Evolutionary conservation across 1,140 invertebrate genomes (phyloP).

Genomic region (Caenorhabditis briggsae): DNA sequence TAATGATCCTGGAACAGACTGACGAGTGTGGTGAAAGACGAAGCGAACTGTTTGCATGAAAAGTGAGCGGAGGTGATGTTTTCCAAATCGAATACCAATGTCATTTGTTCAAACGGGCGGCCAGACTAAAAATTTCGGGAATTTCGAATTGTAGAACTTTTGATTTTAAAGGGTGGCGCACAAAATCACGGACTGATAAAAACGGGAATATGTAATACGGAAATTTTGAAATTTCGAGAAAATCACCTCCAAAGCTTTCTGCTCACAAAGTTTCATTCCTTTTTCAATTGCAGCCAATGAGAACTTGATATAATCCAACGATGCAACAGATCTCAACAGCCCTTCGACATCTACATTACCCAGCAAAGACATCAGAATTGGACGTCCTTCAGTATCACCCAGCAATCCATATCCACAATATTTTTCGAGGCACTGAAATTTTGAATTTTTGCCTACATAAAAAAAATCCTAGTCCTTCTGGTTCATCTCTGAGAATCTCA

Average conservation of each 20-base stretch:
- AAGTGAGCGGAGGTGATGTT: conserved; percentile 77
- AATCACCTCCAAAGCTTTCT: conserved; percentile 67
- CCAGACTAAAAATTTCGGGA: conserved; percentile 73
- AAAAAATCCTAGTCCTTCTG: too few relatives aligned
- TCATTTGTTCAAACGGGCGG: conserved; percentile 78
- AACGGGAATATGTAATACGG: too few relatives aligned
- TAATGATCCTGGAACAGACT: conserved; percentile 77
- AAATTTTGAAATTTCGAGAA: not conserved
- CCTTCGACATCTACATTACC: conserved; percentile 78
- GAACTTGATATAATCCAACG: conserved; percentile 77
- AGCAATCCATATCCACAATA: conserved; percentile 78
- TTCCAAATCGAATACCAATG: conserved; percentile 77
- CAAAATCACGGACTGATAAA: too few relatives aligned
- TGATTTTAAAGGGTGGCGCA: too few relatives aligned
- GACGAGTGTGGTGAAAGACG: conserved; percentile 77
- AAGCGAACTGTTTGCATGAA: conserved; percentile 76
- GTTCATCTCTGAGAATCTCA: too few relatives aligned
- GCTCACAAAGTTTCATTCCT: conserved; percentile 73
- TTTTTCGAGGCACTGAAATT: conserved; percentile 76
- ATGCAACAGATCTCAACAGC: conserved; percentile 74
- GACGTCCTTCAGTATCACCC: conserved; percentile 75
- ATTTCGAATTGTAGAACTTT: too few relatives aligned
- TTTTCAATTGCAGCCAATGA: conserved; percentile 77
- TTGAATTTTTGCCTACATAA: not conserved
- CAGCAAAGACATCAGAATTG: conserved; percentile 77